Evolutionary conservation across 2,888 invertebrate species (phyloP), one percentile per base, ranked within the genome.

Genomic region (Syritta pipiens): DNA sequence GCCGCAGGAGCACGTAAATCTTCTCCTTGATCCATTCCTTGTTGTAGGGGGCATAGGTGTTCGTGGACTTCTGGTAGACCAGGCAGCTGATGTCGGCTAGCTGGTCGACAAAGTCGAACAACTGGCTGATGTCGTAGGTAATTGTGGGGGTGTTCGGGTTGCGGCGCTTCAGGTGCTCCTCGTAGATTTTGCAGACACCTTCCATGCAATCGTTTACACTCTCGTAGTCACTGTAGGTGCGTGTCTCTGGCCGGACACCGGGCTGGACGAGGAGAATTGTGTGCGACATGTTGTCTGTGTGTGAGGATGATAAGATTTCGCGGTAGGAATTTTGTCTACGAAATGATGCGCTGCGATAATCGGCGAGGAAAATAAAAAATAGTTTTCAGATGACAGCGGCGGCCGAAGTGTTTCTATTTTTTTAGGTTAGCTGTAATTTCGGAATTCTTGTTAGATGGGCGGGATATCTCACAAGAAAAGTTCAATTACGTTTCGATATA

Each of bases 1-100:
- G 97, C 83, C 97, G 94, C 81, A 99, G 90, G 84, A 99, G 90
- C 3, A 98, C 95, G 86, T 98, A 99, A 81, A 99, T 98, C 88
- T 99, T 98, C 88, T 99, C 98, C 89, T 99, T 99, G 69, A 99
- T 97, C 98, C 98, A 99, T 85, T 97, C 98, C 90, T 99, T 99
- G 89, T 98, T 98, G 90, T 98, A 98, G 0, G 99, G 99, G 1
- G 97, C 96, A 86, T 99, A 99, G 0, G 97, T 97, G 86, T 97
- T 97, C 37, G 96, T 96, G 4, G 95, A 94, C 87, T 97, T 97
- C 90, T 98, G 96, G 89, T 97, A 98, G 79, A 99, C 99, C 75
- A 99, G 90, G 86, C 99, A 98, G 84, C 97, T 97, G 51, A 99
- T 91, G 87, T 99, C 99, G 17, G 96, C 93, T 49, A 99, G 90